Evolutionary conservation across 2,888 invertebrate genomes (phyloP).

Genomic region (Torymus tubicola): DNA sequence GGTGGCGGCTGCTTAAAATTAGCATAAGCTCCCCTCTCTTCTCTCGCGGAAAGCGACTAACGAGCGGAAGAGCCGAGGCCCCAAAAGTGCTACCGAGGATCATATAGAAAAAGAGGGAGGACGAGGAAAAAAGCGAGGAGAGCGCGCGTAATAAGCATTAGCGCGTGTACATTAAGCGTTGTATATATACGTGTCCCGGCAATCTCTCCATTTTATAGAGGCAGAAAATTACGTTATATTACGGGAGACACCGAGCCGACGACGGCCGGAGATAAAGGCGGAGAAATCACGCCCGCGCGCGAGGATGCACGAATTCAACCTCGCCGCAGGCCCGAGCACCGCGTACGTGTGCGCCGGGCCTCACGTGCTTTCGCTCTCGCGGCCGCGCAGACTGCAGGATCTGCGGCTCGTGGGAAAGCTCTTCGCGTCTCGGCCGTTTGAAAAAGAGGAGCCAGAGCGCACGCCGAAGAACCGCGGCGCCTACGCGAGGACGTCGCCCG

Average conservation of each 20-base stretch:
- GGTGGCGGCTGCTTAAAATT: constrained; percentile 71
- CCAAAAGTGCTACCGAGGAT: constrained; percentile 67
- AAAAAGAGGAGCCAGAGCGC: background rate
- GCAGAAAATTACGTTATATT: background rate
- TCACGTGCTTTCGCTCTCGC: no score
- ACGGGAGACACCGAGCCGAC: background rate
- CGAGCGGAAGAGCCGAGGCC: constrained; percentile 73
- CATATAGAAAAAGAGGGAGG: background rate
- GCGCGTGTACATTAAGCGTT: background rate
- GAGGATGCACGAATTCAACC: constrained; percentile 18
- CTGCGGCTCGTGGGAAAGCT: background rate
- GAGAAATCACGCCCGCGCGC: background rate
- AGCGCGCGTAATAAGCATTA: constrained; percentile 38
- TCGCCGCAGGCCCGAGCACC: no score
- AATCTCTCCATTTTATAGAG: constrained; percentile 3
- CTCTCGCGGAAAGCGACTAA: constrained; percentile 63
- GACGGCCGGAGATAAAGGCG: background rate
- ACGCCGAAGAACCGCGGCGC: constrained; percentile 9
- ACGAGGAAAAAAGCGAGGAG: constrained; percentile 22
- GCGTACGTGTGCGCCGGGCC: no score
- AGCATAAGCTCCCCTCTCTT: constrained; percentile 71
- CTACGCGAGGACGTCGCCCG: background rate
- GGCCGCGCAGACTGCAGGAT: no score
- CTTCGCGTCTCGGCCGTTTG: background rate
- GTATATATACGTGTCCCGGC: background rate